These are phyloP conservation scores for Danio albolineatus DNA, from an alignment of 2,797 vertebrate species.

Conservation along the genomic window DNA sequence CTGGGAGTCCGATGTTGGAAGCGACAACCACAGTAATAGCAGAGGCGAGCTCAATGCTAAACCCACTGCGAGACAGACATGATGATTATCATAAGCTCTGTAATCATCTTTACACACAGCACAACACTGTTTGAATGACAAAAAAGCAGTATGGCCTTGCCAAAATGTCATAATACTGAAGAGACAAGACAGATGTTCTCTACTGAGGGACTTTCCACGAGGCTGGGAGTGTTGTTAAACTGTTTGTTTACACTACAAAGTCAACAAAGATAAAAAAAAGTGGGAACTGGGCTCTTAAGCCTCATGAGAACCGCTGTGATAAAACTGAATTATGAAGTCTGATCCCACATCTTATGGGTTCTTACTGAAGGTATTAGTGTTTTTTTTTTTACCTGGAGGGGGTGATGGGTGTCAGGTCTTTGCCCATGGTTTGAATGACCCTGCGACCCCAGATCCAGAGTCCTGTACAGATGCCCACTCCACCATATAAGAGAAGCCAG, in stretches of 20 bases:
- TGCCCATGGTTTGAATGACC: constrained; percentile 97
- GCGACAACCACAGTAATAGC: constrained; percentile 93
- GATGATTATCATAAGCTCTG: constrained; percentile 43
- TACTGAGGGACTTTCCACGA: constrained; percentile 23
- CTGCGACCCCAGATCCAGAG: constrained; percentile 96
- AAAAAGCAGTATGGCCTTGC: neutral
- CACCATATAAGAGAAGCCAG: constrained; percentile 94
- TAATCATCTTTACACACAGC: constrained; percentile 25
- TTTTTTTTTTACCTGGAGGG: constrained; percentile 87
- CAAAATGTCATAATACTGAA: constrained; percentile 34
- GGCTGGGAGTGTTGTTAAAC: constrained; percentile 16
- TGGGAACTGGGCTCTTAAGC: constrained; percentile 29
- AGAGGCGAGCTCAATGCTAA: constrained; percentile 96
- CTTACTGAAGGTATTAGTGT: neutral
- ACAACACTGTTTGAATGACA: neutral
- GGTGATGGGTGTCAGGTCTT: constrained; percentile 95
- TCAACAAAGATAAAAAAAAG: constrained; percentile 43
- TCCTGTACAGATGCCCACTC: constrained; percentile 90
- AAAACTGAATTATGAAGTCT: constrained; percentile 4
- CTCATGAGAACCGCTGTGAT: constrained; percentile 26
- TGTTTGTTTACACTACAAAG: constrained; percentile 36
- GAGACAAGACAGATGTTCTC: constrained; percentile 31
- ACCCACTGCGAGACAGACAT: constrained; percentile 81
- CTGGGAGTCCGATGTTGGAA: constrained; percentile 94
- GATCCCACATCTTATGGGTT: constrained; percentile 27